phyloP scores from a whole-genome alignment of 1,140 invertebrate species.

The Nomia melanderi region DNA sequence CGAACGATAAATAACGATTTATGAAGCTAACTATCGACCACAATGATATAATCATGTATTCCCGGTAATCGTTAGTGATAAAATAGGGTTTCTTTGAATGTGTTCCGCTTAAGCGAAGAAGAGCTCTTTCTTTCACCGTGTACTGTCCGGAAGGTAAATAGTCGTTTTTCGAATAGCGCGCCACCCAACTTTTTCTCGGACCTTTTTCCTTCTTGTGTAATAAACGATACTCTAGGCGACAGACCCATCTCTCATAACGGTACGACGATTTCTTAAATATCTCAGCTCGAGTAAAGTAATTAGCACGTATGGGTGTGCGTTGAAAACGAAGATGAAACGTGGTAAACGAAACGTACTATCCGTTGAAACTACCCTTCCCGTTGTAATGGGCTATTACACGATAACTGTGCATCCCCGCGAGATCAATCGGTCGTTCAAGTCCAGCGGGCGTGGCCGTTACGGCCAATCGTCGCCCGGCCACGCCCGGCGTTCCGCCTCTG shows the following conservation, averaged over 20 bases:
- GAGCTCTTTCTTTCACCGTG: slow-evolving; percentile 38
- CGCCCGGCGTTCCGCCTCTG: background rate
- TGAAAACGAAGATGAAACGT: slow-evolving; percentile 14
- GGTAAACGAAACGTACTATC: slow-evolving; percentile 50
- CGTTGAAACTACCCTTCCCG: slow-evolving; percentile 46
- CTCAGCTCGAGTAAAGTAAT: slow-evolving; percentile 53
- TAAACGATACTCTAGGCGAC: slow-evolving; percentile 58
- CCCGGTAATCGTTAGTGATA: slow-evolving; percentile 44
- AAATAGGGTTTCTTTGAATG: slow-evolving; percentile 46
- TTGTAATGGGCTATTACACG: slow-evolving; percentile 65
- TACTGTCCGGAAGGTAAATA: slow-evolving; percentile 23
- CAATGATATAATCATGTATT: slow-evolving; percentile 38
- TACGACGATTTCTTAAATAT: slow-evolving; percentile 66
- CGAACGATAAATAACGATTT: slow-evolving; percentile 26
- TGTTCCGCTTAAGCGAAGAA: slow-evolving; percentile 36
- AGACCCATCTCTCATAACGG: slow-evolving; percentile 46
- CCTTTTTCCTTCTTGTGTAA: slow-evolving; percentile 58
- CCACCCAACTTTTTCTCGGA: slow-evolving; percentile 37
- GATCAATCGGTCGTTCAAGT: background rate
- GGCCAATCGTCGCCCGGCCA: background rate
- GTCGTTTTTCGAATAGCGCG: slow-evolving; percentile 18
- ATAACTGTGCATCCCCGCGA: background rate
- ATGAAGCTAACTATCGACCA: slow-evolving; percentile 40
- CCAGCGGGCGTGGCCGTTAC: background rate
- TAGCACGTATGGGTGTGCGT: slow-evolving; percentile 57